Evolutionary conservation across 2,797 vertebrate genomes (phyloP).

Genomic region (Emydoidea blandingii): DNA sequence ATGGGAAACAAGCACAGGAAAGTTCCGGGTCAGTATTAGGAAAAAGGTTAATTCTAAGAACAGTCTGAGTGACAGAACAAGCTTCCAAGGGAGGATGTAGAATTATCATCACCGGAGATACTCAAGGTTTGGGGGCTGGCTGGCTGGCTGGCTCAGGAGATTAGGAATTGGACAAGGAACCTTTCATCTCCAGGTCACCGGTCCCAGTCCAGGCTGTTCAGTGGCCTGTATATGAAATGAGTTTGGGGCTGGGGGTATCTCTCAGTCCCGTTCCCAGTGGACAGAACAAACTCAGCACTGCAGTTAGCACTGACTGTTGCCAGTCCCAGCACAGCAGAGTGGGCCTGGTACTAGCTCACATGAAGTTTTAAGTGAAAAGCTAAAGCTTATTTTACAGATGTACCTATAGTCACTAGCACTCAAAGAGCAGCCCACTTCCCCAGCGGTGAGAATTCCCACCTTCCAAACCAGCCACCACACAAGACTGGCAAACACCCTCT

Average conservation of each 20-base stretch:
- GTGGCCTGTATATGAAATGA: not conserved
- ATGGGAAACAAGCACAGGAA: not conserved
- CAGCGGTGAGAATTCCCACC: accelerated
- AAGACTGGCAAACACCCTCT: not conserved
- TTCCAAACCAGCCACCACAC: not conserved
- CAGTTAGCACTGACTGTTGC: not conserved
- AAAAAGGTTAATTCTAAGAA: not conserved
- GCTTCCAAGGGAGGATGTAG: accelerated
- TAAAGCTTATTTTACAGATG: accelerated
- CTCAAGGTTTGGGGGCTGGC: not conserved
- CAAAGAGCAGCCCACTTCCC: not conserved
- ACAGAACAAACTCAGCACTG: not conserved
- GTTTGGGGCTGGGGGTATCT: not conserved
- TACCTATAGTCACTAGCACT: too few relatives aligned
- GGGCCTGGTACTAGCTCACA: not conserved
- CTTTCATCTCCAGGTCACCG: not conserved
- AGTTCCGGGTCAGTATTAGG: not conserved
- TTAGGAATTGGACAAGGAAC: not conserved
- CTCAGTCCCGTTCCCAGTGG: not conserved
- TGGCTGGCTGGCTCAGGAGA: not conserved
- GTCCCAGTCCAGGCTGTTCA: not conserved
- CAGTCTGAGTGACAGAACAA: not conserved
- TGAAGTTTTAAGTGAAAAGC: not conserved
- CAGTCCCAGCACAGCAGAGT: not conserved
- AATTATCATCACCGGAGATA: not conserved